Evolutionary conservation across 1,140 invertebrate species (phyloP), one percentile per base, ranked within the genome.

Genomic region (Eueides isabella): DNA sequence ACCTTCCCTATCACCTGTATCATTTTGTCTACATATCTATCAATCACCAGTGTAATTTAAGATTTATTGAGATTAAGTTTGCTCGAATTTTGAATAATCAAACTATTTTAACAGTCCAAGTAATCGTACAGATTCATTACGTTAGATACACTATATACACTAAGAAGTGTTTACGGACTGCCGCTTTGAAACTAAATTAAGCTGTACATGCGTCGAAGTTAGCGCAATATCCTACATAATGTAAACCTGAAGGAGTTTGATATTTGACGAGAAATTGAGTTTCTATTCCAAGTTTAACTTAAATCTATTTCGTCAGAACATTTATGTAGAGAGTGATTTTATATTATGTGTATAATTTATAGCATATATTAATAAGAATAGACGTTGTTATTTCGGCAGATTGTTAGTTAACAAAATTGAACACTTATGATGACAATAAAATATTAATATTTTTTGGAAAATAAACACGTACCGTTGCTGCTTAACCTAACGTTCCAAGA

Each of bases 161-260:
- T 19, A 19, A n/a, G 19, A 55, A 55, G 48, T 11, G 11, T 55
- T 26, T 7, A 41, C 64, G 16, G 31, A 66, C 23, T 66, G 19
- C 23, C 30, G 16, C 64, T 66, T 14, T 41, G 31, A 33, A 66
- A 66, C 48, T 23, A 26, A 23, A 55, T 55, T 55, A 55, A 12
- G 48, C 48, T 55, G 9, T 55, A 7, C 23, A 26, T 55, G 48
- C 48, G 48, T 55, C 9, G 0, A 55, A 55, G 48, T 55, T 55
- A 55, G 19, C 26, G 48, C 19, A 55, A 55, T 26, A 55, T 55
- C 48, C 48, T 55, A 19, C 23, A 9, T 48, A 2, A 48, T 48
- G 16, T 48, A 48, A 48, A 48, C 41, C n/a, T n/a, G n/a, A n/a
- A n/a, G n/a, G n/a, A n/a, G n/a, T 48, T 48, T 48, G n/a, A 48